phyloP scores from a whole-genome alignment of 2,113 vertebrate genomes.

The Junco hyemalis region DNA sequence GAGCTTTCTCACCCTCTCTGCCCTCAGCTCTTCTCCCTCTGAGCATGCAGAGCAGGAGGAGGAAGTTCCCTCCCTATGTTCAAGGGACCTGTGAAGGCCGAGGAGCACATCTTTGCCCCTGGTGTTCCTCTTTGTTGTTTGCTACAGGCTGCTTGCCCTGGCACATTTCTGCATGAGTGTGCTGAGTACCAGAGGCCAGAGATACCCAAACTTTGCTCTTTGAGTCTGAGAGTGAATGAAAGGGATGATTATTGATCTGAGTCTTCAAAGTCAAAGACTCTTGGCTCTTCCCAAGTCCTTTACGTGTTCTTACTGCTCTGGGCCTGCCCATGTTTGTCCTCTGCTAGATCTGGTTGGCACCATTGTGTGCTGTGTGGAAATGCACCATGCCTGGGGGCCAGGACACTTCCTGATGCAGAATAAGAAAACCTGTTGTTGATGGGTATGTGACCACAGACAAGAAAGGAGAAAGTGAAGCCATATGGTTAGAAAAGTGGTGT shows the following conservation, averaged over 20 bases:
- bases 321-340: neutral
- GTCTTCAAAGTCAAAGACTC: neutral
- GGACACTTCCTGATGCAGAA: neutral
- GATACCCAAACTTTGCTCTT: neutral
- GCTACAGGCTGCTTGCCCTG: neutral
- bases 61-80: neutral
- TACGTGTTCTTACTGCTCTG: neutral
- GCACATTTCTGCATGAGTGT: accelerated
- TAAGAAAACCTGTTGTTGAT: neutral
- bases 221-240: neutral
- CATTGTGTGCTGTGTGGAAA: neutral
- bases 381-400: neutral
- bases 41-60: neutral
- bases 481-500: neutral
- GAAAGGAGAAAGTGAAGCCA: neutral
- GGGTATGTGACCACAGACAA: neutral
- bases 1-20: neutral
- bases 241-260: neutral
- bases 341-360: neutral
- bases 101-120: neutral
- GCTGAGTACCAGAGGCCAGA: neutral
- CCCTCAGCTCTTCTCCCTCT: neutral
- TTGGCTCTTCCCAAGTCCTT: neutral
- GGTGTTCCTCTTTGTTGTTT: neutral
- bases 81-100: neutral